Base-by-base conservation (phyloP, 2,113 vertebrate species). In the Chloropsis cyanopogon region DNA sequence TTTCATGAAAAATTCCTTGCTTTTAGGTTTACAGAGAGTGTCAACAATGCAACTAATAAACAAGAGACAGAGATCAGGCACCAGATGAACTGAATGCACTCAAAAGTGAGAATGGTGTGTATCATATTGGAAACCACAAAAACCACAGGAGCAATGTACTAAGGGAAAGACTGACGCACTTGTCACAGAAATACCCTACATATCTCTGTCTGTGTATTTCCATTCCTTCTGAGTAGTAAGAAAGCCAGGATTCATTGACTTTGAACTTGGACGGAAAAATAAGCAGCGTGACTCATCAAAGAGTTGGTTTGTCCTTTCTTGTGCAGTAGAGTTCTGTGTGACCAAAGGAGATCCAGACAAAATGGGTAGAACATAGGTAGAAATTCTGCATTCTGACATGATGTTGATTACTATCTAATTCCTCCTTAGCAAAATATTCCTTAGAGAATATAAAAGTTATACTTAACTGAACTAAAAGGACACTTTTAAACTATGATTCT, bases 61-160 rank as follows among this genome's bases (percentile, higher is more conserved):
- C 90, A 95, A 59, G 79, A 81, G 86, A 50, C 72, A 80, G 75
- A 90, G 63, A 65, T 90, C 90, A 96, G 93, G 53, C 88, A 91
- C 79, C 76, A 80, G 76, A 94, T 65, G 23, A 85, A 83, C 68
- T 57, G 42, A 85, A 90, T 50, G 53, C 66, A 86, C 79, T 96
- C 59, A 69, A 70, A 90, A 70, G 66, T 59, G 68, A 92, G 79
- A 88, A 85, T 86, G 54, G 75, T 94, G 93, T 93, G 59, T 92
- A 93, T 96, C 82, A n/a, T 66, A 81, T 12, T 86, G 85, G 86
- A 77, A 73, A 91, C 93, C 95, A 89, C 92, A 89, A 94, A 96
- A 96, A 85, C 77, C 92, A 92, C 95, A 92, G 68, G 33, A 92
- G 92, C 90, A 92, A 73, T 57, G 50, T 70, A 66, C 66, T 86